These are phyloP conservation scores for Acleris laterana DNA, from an alignment of 2,888 invertebrate species.

Conservation along the genomic window DNA sequence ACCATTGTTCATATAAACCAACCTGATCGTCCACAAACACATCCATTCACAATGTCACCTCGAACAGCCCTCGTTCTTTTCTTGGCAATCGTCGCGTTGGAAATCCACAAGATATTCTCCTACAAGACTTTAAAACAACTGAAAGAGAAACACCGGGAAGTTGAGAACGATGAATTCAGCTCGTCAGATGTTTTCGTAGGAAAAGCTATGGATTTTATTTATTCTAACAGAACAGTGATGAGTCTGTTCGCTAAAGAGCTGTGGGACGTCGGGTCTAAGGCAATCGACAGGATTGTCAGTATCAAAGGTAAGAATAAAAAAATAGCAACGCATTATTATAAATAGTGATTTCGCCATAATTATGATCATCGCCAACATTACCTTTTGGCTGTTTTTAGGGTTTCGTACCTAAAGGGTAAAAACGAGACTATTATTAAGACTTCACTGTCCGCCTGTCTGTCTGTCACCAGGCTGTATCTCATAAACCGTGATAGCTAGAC, in stretches of 20 bases:
- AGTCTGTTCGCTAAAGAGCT: slow-evolving; percentile 67
- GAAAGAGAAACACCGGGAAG: slow-evolving; percentile 51
- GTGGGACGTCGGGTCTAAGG: slow-evolving; percentile 69
- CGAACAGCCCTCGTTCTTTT: slow-evolving; percentile 43
- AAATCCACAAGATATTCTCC: slow-evolving; percentile 47
- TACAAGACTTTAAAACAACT: slow-evolving; percentile 60
- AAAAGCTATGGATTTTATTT: slow-evolving; percentile 70
- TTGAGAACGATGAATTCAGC: slow-evolving; percentile 52
- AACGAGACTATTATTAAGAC: no score
- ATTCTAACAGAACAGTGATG: slow-evolving; percentile 72
- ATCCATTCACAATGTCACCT: slow-evolving; percentile 48
- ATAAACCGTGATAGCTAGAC: no score
- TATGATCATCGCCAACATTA: no score
- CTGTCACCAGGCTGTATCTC: no score
- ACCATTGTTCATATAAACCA: slow-evolving; percentile 1
- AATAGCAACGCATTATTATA: no score
- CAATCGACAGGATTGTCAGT: slow-evolving; percentile 66
- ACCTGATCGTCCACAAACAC: not conserved
- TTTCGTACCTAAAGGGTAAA: no score
- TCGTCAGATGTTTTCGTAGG: slow-evolving; percentile 62
- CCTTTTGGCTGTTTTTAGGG: no score
- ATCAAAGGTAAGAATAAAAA: slow-evolving; percentile 48
- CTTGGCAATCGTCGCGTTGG: slow-evolving; percentile 46
- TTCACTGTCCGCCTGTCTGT: no score
- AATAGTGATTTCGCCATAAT: no score